Base-by-base conservation (phyloP, 2,888 invertebrate genomes). In the Hoplodrina ambigua region DNA sequence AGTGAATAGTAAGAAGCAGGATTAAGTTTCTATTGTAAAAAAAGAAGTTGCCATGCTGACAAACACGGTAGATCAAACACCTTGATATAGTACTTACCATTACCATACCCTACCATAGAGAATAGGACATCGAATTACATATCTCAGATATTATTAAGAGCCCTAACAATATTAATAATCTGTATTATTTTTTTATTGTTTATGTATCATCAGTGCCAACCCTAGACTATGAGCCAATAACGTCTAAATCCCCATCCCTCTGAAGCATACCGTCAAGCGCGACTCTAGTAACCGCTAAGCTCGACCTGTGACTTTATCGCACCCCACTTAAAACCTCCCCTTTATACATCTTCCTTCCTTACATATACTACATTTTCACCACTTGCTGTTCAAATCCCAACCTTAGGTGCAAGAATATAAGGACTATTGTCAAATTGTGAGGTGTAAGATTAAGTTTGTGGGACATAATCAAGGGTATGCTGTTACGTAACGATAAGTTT, bases 231-330 rank as follows among this genome's bases (percentile, higher is more conserved):
- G 77, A 88, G 86, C 90, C 91, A 91, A 91, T 91, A 89, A 89
- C 88, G 88, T 86, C 88, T 86, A 92, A 93, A 94, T 91, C 94
- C 92, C 93, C 92, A 93, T 92, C 91, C 90, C 92, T 90, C 90
- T 86, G 86, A 89, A 92, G 92, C 93, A 89, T 83, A 93, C 92
- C 94, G 93, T 94, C 94, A 94, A 94, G 94, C 94, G 93, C 90
- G 90, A 93, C 91, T 90, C 90, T 91, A 88, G 91, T 92, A 92
- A 92, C 93, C 94, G 92, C 94, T 94, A 94, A 94, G 94, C 94
- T 80, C 88, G 85, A 91, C 91, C 94, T 94, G 94, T 94, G 93
- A 93, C 94, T 91, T 94, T 94, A 95, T 95, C 94, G 83, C 85
- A 77, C 86, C 87, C 84, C 84, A 83, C 84, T 83, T 88, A 85